These are phyloP conservation scores for Scyliorhinus canicula DNA, from an alignment of 2,797 vertebrate genomes.

Conservation along the genomic window DNA sequence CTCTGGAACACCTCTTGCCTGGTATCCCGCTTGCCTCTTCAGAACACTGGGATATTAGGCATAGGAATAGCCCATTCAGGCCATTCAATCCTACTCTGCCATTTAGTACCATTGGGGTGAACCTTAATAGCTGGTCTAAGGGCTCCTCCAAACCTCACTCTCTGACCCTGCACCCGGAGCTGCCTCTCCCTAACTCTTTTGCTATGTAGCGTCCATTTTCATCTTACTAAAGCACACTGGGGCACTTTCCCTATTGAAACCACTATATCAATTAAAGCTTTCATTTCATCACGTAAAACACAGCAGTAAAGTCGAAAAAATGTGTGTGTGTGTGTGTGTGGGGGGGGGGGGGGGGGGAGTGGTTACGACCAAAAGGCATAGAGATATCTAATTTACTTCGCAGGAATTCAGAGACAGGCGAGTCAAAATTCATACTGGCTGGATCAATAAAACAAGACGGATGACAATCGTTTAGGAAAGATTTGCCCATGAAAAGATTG, in stretches of 20 bases:
- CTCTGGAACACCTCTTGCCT: background rate
- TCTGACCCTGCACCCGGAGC: background rate
- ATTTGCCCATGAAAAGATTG: background rate
- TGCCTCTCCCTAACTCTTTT: background rate
- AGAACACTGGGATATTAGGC: background rate
- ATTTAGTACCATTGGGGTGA: background rate
- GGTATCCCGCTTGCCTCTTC: background rate
- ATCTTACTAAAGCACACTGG: background rate
- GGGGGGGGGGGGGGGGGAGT: too few species aligned
- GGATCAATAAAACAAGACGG: background rate
- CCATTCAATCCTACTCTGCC: background rate
- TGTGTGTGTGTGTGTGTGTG: too few species aligned
- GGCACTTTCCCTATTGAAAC: background rate
- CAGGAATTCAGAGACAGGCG: background rate
- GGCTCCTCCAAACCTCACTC: background rate
- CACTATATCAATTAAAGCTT: background rate
- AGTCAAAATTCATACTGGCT: background rate
- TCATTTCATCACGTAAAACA: background rate
- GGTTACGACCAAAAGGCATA: background rate
- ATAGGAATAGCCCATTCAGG: background rate
- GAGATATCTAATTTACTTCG: background rate
- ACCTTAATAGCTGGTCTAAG: background rate
- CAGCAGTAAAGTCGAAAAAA: background rate
- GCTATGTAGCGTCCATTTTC: background rate
- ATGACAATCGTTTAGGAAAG: background rate